phyloP scores from a whole-genome alignment of 1,140 invertebrate species.

The Eciton burchellii region DNA sequence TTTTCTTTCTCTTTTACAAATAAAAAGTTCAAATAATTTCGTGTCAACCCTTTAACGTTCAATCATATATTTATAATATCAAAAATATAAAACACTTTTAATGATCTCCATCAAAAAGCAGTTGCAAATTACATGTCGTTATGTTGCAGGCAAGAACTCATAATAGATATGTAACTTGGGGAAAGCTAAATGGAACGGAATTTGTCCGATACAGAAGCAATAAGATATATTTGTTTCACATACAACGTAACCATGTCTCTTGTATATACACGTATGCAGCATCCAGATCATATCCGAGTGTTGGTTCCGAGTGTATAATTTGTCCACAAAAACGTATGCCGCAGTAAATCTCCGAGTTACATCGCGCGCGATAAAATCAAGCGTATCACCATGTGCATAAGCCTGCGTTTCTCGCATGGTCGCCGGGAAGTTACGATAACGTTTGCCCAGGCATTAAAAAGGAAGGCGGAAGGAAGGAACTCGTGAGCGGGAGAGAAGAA shows the following conservation, averaged over 20 bases:
- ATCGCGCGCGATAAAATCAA: constrained; percentile 63
- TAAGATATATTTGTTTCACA: constrained; percentile 31
- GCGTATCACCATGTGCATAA: constrained; percentile 38
- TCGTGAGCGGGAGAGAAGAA: constrained; percentile 16
- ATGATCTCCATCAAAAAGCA: neutral
- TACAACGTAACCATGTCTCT: constrained; percentile 2
- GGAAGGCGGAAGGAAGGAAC: constrained; percentile 28
- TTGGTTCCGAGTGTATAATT: neutral
- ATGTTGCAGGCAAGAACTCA: neutral
- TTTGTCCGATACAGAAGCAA: neutral
- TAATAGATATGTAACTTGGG: constrained; percentile 6
- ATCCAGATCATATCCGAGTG: constrained; percentile 21
- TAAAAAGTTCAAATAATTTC: neutral
- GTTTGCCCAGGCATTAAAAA: constrained; percentile 60
- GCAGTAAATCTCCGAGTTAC: constrained; percentile 49
- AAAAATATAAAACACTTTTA: neutral
- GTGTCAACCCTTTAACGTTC: neutral
- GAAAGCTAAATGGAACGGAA: neutral
- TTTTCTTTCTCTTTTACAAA: no score
- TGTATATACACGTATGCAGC: neutral
- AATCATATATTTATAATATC: neutral
- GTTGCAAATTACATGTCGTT: neutral
- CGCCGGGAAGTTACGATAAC: constrained; percentile 65
- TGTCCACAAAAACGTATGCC: constrained; percentile 31
- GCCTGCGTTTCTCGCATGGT: constrained; percentile 40